These are phyloP conservation scores for Hedychridium roseum DNA, from an alignment of 2,888 invertebrate species.

Conservation along the genomic window DNA sequence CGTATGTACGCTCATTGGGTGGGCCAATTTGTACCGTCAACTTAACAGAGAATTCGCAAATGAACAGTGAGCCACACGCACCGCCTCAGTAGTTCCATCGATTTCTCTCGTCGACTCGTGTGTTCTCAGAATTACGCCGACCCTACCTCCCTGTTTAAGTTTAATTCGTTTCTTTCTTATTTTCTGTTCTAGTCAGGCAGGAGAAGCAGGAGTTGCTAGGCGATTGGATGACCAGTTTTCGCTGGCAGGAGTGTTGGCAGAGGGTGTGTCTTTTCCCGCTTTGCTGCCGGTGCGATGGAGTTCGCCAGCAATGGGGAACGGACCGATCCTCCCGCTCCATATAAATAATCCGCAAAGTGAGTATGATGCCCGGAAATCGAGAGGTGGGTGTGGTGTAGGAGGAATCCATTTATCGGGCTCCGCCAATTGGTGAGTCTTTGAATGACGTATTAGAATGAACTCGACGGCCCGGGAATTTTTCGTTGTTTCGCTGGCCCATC, in stretches of 20 bases:
- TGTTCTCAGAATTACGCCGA: too few species aligned
- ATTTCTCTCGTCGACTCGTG: background rate
- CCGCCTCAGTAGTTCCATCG: background rate
- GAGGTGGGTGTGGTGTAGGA: too few species aligned
- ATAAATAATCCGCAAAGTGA: slow-evolving; percentile 34
- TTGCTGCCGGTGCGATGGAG: slow-evolving; percentile 69
- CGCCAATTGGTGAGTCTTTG: too few species aligned
- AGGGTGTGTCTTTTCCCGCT: slow-evolving; percentile 74
- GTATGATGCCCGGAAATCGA: too few species aligned
- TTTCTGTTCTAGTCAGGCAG: background rate
- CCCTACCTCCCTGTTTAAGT: background rate
- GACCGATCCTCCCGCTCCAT: slow-evolving; percentile 61
- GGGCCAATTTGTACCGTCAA: slow-evolving; percentile 16
- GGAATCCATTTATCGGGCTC: too few species aligned
- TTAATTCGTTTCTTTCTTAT: background rate
- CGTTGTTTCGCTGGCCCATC: too few species aligned
- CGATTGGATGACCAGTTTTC: too few species aligned
- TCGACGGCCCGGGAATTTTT: too few species aligned
- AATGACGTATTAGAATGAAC: too few species aligned
- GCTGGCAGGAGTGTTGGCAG: slow-evolving; percentile 44
- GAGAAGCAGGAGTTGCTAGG: too few species aligned
- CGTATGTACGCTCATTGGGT: slow-evolving; percentile 9
- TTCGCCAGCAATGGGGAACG: slow-evolving; percentile 71
- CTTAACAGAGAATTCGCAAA: slow-evolving; percentile 2
- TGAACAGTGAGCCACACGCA: background rate